phyloP scores from a whole-genome alignment of 2,888 invertebrate species.

The Epirrita christyi region DNA sequence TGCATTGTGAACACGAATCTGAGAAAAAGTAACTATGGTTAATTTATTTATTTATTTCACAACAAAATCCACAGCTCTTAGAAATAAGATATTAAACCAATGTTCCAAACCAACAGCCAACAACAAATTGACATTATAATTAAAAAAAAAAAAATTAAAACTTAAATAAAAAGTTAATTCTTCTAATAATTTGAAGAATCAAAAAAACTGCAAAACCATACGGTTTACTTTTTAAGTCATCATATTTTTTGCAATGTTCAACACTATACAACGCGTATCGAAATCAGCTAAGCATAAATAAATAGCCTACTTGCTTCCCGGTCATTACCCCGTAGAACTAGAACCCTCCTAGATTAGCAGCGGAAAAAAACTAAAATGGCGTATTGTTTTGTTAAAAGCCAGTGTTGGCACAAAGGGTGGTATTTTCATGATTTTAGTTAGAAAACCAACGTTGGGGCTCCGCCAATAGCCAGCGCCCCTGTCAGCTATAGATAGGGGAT shows the following conservation, averaged over 20 bases:
- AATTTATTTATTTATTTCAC: too few species aligned
- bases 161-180: too few species aligned
- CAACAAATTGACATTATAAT: too few species aligned
- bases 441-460: constrained; percentile 59
- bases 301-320: constrained; percentile 53
- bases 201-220: neutral
- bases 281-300: constrained; percentile 46
- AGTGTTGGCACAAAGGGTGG: constrained; percentile 73
- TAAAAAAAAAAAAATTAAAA: too few species aligned
- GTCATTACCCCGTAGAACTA: constrained; percentile 66
- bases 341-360: constrained; percentile 71
- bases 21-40: too few species aligned
- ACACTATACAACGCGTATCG: constrained; percentile 33
- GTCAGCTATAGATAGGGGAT: constrained; percentile 74
- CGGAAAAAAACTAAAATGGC: constrained; percentile 71
- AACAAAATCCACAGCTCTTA: too few species aligned
- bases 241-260: constrained; percentile 10
- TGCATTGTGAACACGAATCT: too few species aligned
- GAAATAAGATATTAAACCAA: too few species aligned
- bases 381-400: constrained; percentile 71
- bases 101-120: too few species aligned
- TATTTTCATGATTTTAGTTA: constrained; percentile 69
- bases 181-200: too few species aligned
- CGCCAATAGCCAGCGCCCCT: constrained; percentile 65
- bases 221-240: neutral